Percentiles rank a stretch among this genome's conserved stretches.
Conservation (phyloP, 1,140 invertebrate species). For the Lerema accius region DNA sequence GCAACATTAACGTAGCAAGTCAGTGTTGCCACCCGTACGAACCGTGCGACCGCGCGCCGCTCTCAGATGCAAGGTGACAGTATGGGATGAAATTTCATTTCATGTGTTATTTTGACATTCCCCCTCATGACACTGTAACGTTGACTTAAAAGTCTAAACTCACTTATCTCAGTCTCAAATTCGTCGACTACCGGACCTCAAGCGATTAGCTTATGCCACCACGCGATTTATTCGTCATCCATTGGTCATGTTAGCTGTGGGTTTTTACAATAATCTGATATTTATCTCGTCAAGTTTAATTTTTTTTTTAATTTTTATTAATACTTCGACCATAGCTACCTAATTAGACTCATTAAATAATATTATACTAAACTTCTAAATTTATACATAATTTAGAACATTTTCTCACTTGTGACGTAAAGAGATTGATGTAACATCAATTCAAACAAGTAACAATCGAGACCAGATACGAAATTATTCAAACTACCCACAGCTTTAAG, state of each 20-base stretch:
- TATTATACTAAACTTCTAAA: too few species aligned
- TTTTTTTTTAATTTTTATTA: too few species aligned
- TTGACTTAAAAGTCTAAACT: constrained; percentile 49
- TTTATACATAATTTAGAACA: too few species aligned
- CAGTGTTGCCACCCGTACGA: constrained; percentile 9
- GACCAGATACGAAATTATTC: constrained; percentile 14
- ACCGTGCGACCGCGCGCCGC: constrained; percentile 27
- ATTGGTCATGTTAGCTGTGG: constrained; percentile 18
- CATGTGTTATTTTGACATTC: constrained; percentile 27
- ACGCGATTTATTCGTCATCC: constrained; percentile 20
- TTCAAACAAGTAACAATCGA: not conserved
- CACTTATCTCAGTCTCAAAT: constrained; percentile 57
- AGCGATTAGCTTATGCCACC: constrained; percentile 11
- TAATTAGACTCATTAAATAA: not conserved
- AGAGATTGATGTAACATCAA: too few species aligned
- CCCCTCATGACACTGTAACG: constrained; percentile 32
- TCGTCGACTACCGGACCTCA: constrained; percentile 40
- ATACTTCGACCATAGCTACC: not conserved
- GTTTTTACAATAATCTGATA: constrained; percentile 5
- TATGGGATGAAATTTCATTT: constrained; percentile 37
- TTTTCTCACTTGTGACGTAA: too few species aligned
- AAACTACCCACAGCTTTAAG: constrained; percentile 1
- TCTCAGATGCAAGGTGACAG: constrained; percentile 29
- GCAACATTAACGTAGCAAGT: not conserved
- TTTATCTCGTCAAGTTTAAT: not conserved